These are phyloP conservation scores for Todiramphus saurophagus DNA, from an alignment of 2,113 vertebrate genomes.

Conservation along the genomic window DNA sequence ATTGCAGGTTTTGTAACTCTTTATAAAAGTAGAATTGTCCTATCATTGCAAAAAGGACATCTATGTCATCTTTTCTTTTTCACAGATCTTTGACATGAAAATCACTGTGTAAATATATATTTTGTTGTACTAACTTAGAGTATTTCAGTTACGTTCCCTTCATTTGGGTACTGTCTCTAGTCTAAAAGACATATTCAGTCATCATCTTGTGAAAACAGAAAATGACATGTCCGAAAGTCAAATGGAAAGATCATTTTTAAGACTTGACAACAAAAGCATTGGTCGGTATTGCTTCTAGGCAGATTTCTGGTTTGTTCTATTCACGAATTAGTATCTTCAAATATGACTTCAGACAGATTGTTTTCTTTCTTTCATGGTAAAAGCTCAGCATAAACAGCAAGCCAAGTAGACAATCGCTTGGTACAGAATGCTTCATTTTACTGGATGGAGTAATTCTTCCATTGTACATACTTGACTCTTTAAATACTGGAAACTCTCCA, in stretches of 20 bases:
- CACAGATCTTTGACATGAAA: not conserved
- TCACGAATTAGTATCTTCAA: not conserved
- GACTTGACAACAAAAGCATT: not conserved
- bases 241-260: not conserved
- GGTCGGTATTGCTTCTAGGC: not conserved
- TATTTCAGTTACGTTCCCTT: not conserved
- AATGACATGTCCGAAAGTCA: not conserved
- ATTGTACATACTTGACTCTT: constrained; percentile 42
- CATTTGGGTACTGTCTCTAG: not conserved
- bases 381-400: not conserved
- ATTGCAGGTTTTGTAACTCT: not conserved
- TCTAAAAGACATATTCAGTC: not conserved
- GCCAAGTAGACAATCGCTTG: not conserved
- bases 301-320: not conserved
- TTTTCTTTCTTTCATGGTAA: not conserved
- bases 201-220: not conserved
- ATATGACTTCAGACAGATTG: not conserved
- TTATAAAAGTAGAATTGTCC: not conserved
- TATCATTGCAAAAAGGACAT: not conserved
- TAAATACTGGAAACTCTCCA: constrained; percentile 51
- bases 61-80: not conserved
- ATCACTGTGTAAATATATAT: not conserved
- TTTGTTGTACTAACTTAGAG: not conserved
- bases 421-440: not conserved
- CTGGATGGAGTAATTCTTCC: constrained; percentile 9